Conservation (phyloP, 2,113 vertebrate genomes). For the Myrmecophaga tridactyla region DNA sequence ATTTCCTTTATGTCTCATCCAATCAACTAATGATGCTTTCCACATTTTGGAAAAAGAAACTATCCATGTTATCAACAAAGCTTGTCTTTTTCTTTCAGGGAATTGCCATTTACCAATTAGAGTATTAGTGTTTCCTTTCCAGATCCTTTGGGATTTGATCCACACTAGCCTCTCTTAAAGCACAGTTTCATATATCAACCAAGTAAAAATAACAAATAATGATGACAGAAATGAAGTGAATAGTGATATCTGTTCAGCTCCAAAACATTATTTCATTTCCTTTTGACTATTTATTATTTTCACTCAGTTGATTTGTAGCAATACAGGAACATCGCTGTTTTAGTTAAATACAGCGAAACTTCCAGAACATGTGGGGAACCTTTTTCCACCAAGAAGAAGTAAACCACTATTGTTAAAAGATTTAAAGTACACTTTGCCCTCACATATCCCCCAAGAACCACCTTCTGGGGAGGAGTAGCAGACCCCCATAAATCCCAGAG, state of each 20-base stretch:
- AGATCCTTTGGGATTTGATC: not conserved
- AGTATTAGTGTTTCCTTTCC: not conserved
- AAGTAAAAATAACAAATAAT: slow-evolving; percentile 34
- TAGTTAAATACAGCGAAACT: not conserved
- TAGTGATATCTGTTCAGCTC: not conserved
- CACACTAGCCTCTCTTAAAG: not conserved
- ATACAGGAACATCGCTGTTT: not conserved
- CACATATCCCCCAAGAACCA: not conserved
- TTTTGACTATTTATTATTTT: not conserved
- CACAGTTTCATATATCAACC: not conserved
- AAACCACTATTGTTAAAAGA: not conserved
- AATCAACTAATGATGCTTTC: not conserved
- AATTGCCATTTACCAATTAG: not conserved
- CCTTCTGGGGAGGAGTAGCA: not conserved
- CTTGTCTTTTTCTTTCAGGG: slow-evolving; percentile 3
- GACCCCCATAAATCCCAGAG: not conserved
- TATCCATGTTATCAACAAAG: not conserved
- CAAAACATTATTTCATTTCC: not conserved
- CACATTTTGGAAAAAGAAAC: not conserved
- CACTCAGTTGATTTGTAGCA: not conserved
- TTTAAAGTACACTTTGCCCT: not conserved
- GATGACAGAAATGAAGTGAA: slow-evolving; percentile 27
- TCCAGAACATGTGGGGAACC: not conserved
- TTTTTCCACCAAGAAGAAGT: slow-evolving; percentile 1
- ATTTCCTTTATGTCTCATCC: not conserved